A percentile compares a stretch with the other conserved stretches of the same genome.
Evolutionary conservation across 2,888 invertebrate genomes (phyloP).

Genomic region (Bibio marci): DNA sequence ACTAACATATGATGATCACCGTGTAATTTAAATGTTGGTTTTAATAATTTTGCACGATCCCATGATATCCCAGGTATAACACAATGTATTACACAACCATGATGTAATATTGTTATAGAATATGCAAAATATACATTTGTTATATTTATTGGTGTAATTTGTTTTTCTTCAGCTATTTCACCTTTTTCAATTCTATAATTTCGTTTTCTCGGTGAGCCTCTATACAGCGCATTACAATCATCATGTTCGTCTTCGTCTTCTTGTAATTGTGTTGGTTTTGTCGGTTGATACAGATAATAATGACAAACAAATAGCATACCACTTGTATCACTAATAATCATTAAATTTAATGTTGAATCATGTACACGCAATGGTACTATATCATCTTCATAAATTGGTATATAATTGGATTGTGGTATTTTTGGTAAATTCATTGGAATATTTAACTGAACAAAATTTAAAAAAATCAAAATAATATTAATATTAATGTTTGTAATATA

Average conservation of each 20-base stretch:
- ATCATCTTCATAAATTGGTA: constrained; percentile 64
- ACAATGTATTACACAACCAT: constrained; percentile 68
- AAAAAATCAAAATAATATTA: constrained; percentile 3
- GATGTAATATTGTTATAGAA: constrained; percentile 65
- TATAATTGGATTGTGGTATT: constrained; percentile 38
- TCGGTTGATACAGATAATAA: constrained; percentile 65
- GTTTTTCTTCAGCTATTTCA: constrained; percentile 6
- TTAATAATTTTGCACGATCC: constrained; percentile 54
- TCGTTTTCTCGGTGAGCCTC: constrained; percentile 7
- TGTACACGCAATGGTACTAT: constrained; percentile 63
- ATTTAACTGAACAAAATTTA: constrained; percentile 49
- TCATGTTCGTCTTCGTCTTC: constrained; percentile 18
- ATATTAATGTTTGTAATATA: no score
- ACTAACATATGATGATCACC: constrained; percentile 65
- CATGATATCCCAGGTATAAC: constrained; percentile 67
- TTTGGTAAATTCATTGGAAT: constrained; percentile 70
- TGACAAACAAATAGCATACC: constrained; percentile 66
- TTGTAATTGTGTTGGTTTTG: no score
- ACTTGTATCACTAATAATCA: constrained; percentile 54
- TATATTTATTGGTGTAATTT: constrained; percentile 3
- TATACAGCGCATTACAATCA: constrained; percentile 15
- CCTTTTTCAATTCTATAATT: no score
- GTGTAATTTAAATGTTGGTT: constrained; percentile 61
- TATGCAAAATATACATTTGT: constrained; percentile 67
- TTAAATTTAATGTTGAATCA: constrained; percentile 64